Evolutionary conservation across 2,888 invertebrate species (phyloP), one percentile per base, ranked within the genome.

Genomic region (Drosophila siamana): DNA sequence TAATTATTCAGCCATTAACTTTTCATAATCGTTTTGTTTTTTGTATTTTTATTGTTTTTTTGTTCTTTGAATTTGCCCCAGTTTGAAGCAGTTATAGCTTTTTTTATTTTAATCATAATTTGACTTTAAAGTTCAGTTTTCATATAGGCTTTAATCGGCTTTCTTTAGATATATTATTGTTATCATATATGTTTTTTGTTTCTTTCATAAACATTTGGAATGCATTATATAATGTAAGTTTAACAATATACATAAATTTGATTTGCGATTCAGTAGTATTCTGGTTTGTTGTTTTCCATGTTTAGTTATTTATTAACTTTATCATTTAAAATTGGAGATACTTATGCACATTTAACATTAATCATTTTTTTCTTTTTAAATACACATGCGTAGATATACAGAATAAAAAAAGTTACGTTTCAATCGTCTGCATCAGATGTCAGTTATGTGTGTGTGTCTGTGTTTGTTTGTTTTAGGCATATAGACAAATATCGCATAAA

Each of bases 281-380:
- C 19, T 52, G 50, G 63, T 48, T 56, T 46, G 24, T 47, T 59
- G 38, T 56, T 74, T 36, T n/a, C 52, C n/a, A n/a, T 40, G 38
- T 59, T 30, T 51, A 56, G 41, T 71, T 65, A 48, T 60, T 65
- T 71, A 65, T 71, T 61, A 72, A 63, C 55, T 48, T 68, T 74
- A 74, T 74, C 57, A 63, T 69, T 75, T 43, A 82, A 80, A 86
- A 86, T 80, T 83, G 80, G 76, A 80, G 83, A 78, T 74, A 77
- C 88, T 88, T 86, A 83, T 77, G 86, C 78, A 77, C 60, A 88
- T 74, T 59, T 88, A 82, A 87, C 88, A 77, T 88, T 86, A 80
- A 57, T 60, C 30, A 11, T 51, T 51, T 16, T 38, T 15, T 38
- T 40, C n/a, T 54, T 60, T 72, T 79, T 67, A 67, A 76, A 86